Evolutionary conservation across 2,888 invertebrate genomes (phyloP), one percentile per base, ranked within the genome.

Genomic region (Apamea monoglypha): DNA sequence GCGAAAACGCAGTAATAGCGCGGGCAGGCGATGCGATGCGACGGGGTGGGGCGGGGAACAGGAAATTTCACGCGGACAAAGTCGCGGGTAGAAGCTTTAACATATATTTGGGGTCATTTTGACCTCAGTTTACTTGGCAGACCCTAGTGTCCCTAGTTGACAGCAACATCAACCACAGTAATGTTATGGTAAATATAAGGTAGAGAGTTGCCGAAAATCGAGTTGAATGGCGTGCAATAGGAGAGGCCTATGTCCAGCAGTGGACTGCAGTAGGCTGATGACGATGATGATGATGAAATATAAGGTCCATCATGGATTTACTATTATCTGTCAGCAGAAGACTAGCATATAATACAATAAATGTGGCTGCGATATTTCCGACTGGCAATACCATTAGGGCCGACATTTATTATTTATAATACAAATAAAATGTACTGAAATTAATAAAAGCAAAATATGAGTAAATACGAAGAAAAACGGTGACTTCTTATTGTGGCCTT

Each of bases 401-500:
- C 12, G 25, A 25, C 25, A 18, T 74, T 53, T 47, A n/a, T 53
- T 53, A 53, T 64, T 8, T 44, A 53, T 56, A 56, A 56, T 25
- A 25, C 25, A 56, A 56, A 56, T 25, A 25, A 56, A 56, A 56
- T 56, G 16, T 73, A 71, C 2, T 50, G 16, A 75, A 59, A 21
- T 44, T 1, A 53, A 66, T 44, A 40, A 67, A 76, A 71, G 12
- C 12, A 18, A 56, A 76, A 71, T 69, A 44, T 44, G 40, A 70
- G n/a, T 56, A 71, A 61, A 74, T 64, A 47, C 47, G 36, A 53
- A 74, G 14, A 18, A n/a, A 71, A 80, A 56, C 18, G 72, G 50
- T 59, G 72, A 70, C 72, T 75, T 63, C 32, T 79, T 29, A 70
- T 74, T 84, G 87, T 83, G 16, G n/a, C 29, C 8, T n/a, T n/a